phyloP scores from a whole-genome alignment of 2,113 vertebrate genomes.

The Pseudorasbora parva region DNA sequence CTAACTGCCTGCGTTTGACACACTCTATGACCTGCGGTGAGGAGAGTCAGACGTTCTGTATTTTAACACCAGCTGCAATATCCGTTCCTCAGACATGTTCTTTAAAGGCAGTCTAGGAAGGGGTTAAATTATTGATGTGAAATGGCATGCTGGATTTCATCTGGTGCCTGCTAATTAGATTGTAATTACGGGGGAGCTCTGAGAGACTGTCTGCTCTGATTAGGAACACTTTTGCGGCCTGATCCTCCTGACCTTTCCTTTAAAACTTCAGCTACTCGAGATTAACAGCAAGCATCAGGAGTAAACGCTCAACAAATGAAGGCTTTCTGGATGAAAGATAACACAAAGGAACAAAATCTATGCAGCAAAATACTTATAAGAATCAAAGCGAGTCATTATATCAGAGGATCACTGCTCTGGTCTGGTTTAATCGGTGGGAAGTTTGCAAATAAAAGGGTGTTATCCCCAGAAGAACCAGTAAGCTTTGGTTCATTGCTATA shows the following conservation, averaged over 20 bases:
- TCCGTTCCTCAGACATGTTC: slow-evolving; percentile 54
- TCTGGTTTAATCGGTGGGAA: slow-evolving; percentile 7
- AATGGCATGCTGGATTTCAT: slow-evolving; percentile 74
- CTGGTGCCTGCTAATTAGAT: slow-evolving; percentile 77
- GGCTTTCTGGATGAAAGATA: slow-evolving; percentile 59
- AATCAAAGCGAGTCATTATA: slow-evolving; percentile 9
- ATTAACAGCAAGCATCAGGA: slow-evolving; percentile 64
- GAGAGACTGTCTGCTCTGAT: slow-evolving; percentile 75
- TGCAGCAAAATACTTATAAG: slow-evolving; percentile 45
- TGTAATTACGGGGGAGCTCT: slow-evolving; percentile 75
- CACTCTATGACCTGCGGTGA: slow-evolving; percentile 61
- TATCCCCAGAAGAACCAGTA: slow-evolving; percentile 14
- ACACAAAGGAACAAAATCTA: slow-evolving; percentile 56
- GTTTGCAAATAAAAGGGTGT: slow-evolving; percentile 5
- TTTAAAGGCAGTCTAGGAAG: slow-evolving; percentile 54
- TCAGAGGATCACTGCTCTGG: slow-evolving; percentile 10
- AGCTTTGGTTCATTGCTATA: not conserved
- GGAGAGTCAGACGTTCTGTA: slow-evolving; percentile 11
- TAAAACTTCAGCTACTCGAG: slow-evolving; percentile 71
- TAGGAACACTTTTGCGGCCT: slow-evolving; percentile 71
- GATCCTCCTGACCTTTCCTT: slow-evolving; percentile 73
- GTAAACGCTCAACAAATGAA: slow-evolving; percentile 64
- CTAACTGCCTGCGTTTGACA: slow-evolving; percentile 63
- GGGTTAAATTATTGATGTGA: slow-evolving; percentile 77
- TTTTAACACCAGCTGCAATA: slow-evolving; percentile 36